A percentile compares a stretch with the other conserved stretches of the same genome.
Conservation (phyloP, 2,888 invertebrate genomes). For the Leptinotarsa peninsularis region DNA sequence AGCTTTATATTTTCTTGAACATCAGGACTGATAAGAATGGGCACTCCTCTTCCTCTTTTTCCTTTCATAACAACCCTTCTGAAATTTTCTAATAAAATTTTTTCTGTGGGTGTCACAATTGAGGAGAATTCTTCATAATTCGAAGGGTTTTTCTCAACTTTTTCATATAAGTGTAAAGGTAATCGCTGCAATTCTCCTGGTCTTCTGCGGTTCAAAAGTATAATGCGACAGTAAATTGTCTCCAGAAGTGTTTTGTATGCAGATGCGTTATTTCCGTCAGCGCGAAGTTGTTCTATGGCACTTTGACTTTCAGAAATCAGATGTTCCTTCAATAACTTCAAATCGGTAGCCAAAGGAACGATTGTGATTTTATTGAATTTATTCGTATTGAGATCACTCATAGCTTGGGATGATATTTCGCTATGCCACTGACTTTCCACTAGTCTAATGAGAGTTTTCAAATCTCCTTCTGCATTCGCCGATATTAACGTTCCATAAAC, state of each 20-base stretch:
- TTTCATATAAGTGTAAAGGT: conserved; percentile 1
- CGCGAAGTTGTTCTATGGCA: conserved; percentile 26
- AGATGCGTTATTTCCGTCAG: conserved; percentile 18
- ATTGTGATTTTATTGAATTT: conserved; percentile 47
- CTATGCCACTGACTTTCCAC: conserved; percentile 41
- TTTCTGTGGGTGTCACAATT: conserved; percentile 21
- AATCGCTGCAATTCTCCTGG: conserved; percentile 50
- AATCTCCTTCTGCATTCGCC: conserved; percentile 24
- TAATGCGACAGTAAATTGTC: conserved; percentile 47
- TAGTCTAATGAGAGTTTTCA: conserved; percentile 43
- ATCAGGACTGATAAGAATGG: conserved; percentile 45
- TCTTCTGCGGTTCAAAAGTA: conserved; percentile 52
- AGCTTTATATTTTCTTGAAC: conserved; percentile 47
- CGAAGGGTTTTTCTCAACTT: not conserved
- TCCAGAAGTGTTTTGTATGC: conserved; percentile 45
- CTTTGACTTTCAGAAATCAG: conserved; percentile 13
- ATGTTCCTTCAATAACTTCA: conserved; percentile 29
- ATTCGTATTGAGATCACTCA: conserved; percentile 38
- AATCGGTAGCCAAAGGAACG: conserved; percentile 32
- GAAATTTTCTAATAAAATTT: conserved; percentile 33
- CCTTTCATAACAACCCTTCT: conserved; percentile 39
- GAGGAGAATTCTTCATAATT: conserved; percentile 42
- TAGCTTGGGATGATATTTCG: conserved; percentile 38
- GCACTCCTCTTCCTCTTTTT: conserved; percentile 38
- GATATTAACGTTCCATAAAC: conserved; percentile 14